phyloP scores from a whole-genome alignment of 1,140 invertebrate species.

The Cataglyphis hispanica region DNA sequence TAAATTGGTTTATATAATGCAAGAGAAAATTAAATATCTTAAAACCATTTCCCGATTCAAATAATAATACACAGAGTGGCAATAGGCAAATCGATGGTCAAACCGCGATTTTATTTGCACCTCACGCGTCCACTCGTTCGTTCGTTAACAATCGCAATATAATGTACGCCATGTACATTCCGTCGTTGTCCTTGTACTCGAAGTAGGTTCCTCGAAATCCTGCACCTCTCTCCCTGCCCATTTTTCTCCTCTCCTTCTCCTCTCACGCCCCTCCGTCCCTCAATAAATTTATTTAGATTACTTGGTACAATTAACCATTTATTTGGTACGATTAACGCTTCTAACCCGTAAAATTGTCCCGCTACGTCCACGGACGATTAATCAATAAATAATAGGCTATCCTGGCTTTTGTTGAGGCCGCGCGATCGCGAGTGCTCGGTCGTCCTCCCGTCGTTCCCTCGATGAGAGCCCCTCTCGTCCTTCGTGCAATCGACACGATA shows the following conservation, averaged over 20 bases:
- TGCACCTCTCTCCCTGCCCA: constrained; percentile 20
- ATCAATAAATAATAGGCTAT: constrained; percentile 77
- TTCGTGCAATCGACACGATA: constrained; percentile 12
- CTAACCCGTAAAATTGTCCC: constrained; percentile 70
- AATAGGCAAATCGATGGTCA: neutral
- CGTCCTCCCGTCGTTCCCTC: constrained; percentile 45
- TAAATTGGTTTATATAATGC: neutral
- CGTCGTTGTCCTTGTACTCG: constrained; percentile 52
- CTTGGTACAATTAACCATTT: constrained; percentile 75
- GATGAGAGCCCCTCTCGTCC: constrained; percentile 7
- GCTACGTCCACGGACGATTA: constrained; percentile 63
- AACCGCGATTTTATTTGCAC: constrained; percentile 13
- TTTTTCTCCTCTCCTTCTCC: neutral
- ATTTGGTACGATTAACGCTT: constrained; percentile 78
- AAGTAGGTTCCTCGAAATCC: constrained; percentile 68
- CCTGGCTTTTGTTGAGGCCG: constrained; percentile 60
- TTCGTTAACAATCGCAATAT: constrained; percentile 5
- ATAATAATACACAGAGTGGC: neutral
- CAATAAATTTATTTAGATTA: constrained; percentile 73
- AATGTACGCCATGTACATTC: neutral
- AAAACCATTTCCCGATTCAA: no score
- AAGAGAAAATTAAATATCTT: no score
- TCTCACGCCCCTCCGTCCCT: constrained; percentile 20
- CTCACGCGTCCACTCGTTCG: neutral
- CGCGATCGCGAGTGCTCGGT: constrained; percentile 52